These are phyloP conservation scores for Crambe crambe DNA, from an alignment of 37 sponge, comb jelly and placozoan species.

Conservation along the genomic window DNA sequence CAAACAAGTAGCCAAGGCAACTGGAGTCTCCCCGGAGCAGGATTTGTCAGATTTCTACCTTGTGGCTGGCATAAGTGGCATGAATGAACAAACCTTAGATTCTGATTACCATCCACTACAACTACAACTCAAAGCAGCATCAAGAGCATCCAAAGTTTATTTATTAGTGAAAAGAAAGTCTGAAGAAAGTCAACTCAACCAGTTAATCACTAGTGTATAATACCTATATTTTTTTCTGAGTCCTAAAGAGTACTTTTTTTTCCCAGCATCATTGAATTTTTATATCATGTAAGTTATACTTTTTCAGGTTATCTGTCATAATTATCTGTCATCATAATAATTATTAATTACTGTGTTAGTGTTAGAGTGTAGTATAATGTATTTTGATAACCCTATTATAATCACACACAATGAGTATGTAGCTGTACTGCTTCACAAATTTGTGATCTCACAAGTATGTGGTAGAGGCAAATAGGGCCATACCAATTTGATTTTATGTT, in stretches of 20 bases:
- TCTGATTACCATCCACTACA: constrained; percentile 22
- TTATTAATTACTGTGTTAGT: neutral
- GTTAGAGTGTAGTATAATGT: neutral
- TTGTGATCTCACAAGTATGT: too few species aligned
- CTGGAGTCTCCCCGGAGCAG: constrained; percentile 17
- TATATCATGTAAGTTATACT: neutral
- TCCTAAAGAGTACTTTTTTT: too few species aligned
- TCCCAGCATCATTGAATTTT: neutral
- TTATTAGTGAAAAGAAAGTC: constrained; percentile 21
- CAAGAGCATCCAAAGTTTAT: neutral
- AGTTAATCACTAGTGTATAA: constrained; percentile 45
- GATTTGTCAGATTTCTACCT: constrained; percentile 65
- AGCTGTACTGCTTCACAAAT: too few species aligned
- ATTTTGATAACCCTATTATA: too few species aligned
- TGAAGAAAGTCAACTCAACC: constrained; percentile 3
- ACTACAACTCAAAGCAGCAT: constrained; percentile 12
- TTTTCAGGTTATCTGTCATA: neutral
- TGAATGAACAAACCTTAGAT: constrained; percentile 27
- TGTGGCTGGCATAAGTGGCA: constrained; percentile 15
- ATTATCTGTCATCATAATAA: neutral
- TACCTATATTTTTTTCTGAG: too few species aligned
- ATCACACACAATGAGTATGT: too few species aligned
- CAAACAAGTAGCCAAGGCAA: constrained; percentile 51
- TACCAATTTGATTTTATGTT: too few species aligned
- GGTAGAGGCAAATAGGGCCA: too few species aligned